Evolutionary conservation across 2,888 invertebrate genomes (phyloP).

Genomic region (Megastigmus dorsalis): DNA sequence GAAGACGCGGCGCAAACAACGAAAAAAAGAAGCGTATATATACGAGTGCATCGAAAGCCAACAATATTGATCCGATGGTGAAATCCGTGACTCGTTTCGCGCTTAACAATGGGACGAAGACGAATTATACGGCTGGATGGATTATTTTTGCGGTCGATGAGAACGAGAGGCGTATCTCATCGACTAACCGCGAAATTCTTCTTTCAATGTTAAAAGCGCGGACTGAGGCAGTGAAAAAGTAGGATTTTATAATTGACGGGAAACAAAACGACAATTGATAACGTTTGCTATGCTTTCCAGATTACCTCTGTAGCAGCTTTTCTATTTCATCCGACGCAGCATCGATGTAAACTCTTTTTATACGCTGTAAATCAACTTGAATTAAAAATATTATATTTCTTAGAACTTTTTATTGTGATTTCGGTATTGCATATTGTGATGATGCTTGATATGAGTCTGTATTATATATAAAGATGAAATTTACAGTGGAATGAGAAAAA

Average conservation of each 20-base stretch:
- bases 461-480: too few species aligned
- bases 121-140: background rate
- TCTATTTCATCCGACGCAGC: too few species aligned
- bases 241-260: constrained; percentile 9
- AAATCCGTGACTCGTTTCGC: constrained; percentile 21
- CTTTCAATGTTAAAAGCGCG: background rate
- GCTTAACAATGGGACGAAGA: background rate
- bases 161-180: constrained; percentile 10
- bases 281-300: constrained; percentile 40
- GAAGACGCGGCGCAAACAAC: too few species aligned
- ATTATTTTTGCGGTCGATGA: constrained; percentile 20
- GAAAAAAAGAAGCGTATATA: too few species aligned
- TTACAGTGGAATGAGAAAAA: too few species aligned
- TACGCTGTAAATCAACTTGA: too few species aligned
- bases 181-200: constrained; percentile 30
- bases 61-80: background rate
- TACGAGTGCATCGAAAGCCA: background rate
- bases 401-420: too few species aligned
- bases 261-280: constrained; percentile 10
- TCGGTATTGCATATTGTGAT: too few species aligned
- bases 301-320: too few species aligned
- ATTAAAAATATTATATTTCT: too few species aligned
- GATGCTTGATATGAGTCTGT: too few species aligned
- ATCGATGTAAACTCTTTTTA: too few species aligned
- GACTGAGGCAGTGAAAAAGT: background rate